phyloP scores from a whole-genome alignment of 1,140 invertebrate species.

The Galendromus occidentalis region DNA sequence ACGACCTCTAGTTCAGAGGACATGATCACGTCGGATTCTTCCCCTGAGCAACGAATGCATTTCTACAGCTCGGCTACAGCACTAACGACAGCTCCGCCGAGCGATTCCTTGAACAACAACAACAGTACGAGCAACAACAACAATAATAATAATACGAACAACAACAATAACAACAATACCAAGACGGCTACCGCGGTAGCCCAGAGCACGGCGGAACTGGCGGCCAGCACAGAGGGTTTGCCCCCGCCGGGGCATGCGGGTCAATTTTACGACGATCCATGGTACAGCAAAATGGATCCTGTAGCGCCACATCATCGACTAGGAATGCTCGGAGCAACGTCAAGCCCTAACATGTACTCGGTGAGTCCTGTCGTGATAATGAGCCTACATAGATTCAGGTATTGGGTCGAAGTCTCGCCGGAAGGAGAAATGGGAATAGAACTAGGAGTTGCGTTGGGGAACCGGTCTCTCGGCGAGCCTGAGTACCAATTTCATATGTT shows the following conservation, averaged over 20 bases:
- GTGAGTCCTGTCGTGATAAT: not conserved
- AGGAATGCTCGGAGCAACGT: slow-evolving; percentile 9
- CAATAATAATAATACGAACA: not conserved
- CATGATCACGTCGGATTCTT: slow-evolving; percentile 8
- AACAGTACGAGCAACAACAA: slow-evolving; percentile 6
- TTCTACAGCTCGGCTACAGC: slow-evolving; percentile 2
- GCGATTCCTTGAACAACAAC: not conserved
- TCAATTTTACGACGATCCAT: slow-evolving; percentile 7
- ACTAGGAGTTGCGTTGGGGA: too few species aligned
- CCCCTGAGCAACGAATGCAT: slow-evolving; percentile 3
- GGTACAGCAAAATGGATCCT: slow-evolving; percentile 4
- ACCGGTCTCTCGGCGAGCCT: too few species aligned
- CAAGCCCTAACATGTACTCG: slow-evolving; percentile 10
- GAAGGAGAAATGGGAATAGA: too few species aligned
- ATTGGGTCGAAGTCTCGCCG: too few species aligned
- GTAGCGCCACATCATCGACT: not conserved
- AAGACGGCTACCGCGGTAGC: not conserved
- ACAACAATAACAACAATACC: not conserved
- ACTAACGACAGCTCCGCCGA: not conserved
- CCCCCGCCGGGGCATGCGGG: not conserved
- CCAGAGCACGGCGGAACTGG: slow-evolving; percentile 10
- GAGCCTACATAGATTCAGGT: not conserved
- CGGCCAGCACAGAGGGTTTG: slow-evolving; percentile 6
- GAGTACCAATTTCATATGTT: too few species aligned
- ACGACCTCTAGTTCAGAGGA: not conserved